Conservation (phyloP, 1,140 invertebrate genomes). For the Bombus pyrosoma region DNA sequence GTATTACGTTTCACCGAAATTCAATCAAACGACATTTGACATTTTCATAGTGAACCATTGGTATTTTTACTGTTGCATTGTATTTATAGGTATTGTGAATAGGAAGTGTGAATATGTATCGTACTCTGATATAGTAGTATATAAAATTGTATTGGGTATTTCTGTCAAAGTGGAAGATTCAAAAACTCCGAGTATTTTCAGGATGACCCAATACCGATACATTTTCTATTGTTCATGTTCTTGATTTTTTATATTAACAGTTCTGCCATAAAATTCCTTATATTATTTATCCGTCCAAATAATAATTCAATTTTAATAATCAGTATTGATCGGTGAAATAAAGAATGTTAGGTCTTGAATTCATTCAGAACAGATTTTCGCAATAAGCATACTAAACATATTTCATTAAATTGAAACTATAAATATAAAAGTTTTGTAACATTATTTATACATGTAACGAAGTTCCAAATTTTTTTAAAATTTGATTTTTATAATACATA, state of each 20-base stretch:
- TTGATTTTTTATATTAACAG: slow-evolving; percentile 2
- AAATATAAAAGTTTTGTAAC: not conserved
- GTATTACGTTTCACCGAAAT: slow-evolving; percentile 12
- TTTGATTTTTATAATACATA: not conserved
- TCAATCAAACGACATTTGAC: not conserved
- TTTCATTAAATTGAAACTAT: not conserved
- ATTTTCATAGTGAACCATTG: slow-evolving; percentile 25
- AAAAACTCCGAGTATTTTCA: not conserved
- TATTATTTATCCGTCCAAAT: slow-evolving; percentile 54
- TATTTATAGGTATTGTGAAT: slow-evolving; percentile 40
- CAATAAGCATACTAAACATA: not conserved
- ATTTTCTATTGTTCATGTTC: not conserved
- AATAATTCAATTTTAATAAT: slow-evolving; percentile 16
- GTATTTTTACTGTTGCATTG: slow-evolving; percentile 14
- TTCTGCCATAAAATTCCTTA: not conserved
- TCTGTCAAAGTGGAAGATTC: not conserved
- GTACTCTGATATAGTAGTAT: not conserved
- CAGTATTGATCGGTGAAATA: not conserved
- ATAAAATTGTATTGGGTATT: not conserved
- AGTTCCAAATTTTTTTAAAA: not conserved
- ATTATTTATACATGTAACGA: not conserved
- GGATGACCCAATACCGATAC: not conserved
- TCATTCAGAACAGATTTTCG: not conserved
- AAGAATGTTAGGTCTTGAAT: not conserved
- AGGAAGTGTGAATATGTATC: slow-evolving; percentile 17